Conservation (phyloP, 2,113 vertebrate species). For the Aepyceros melampus region DNA sequence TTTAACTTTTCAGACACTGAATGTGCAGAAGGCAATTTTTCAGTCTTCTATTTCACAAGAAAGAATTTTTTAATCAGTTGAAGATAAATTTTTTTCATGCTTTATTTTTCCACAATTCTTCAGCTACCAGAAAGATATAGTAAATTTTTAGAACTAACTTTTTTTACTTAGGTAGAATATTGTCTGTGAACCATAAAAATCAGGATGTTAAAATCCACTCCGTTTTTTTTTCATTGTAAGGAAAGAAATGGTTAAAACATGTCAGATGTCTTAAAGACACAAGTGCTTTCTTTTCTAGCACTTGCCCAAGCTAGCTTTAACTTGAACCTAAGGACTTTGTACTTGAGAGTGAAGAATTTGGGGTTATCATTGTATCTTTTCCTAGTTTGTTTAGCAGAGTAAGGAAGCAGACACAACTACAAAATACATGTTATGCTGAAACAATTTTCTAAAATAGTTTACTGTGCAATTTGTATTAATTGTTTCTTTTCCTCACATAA, state of each 20-base stretch:
- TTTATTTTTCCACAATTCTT: constrained; percentile 35
- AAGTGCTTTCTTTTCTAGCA: neutral
- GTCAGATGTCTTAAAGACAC: neutral
- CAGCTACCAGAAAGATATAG: neutral
- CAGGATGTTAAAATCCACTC: neutral
- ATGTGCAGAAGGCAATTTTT: constrained; percentile 1
- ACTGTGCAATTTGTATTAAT: neutral
- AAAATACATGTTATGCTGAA: neutral
- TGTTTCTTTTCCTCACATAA: constrained; percentile 34
- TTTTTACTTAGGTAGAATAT: neutral
- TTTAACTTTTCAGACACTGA: constrained; percentile 14
- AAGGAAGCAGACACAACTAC: neutral
- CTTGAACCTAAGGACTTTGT: constrained; percentile 16
- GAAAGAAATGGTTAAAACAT: neutral
- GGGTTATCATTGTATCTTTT: neutral
- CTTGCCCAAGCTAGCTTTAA: neutral
- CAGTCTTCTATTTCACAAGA: constrained; percentile 19
- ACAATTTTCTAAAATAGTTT: neutral
- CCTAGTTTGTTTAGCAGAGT: neutral
- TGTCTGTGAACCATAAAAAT: neutral
- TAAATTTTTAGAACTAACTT: neutral
- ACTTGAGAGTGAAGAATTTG: neutral
- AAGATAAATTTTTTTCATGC: neutral
- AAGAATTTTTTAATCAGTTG: constrained; percentile 2
- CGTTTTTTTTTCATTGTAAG: neutral